Conservation (phyloP, 2,797 vertebrate genomes). For the Gymnopithys bicolor region DNA sequence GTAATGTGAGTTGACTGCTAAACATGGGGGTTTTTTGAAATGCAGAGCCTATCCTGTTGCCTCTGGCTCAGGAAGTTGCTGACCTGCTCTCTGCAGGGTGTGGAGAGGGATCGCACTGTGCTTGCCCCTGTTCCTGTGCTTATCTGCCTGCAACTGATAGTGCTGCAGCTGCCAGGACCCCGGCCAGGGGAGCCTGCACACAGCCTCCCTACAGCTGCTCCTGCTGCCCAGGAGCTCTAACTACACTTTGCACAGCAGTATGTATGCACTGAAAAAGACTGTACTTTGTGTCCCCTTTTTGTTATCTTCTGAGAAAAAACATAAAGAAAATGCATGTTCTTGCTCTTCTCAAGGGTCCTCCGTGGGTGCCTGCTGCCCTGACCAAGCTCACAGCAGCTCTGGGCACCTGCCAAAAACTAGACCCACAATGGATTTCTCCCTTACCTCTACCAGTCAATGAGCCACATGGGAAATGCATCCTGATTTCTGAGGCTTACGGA, state of each 20-base stretch:
- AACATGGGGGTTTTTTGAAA: background rate
- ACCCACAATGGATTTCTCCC: background rate
- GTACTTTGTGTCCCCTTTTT: background rate
- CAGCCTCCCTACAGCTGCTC: background rate
- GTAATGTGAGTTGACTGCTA: background rate
- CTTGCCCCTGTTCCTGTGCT: background rate
- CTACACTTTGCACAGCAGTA: background rate
- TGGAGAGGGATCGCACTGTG: background rate
- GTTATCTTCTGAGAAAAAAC: background rate
- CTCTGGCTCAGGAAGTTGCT: background rate
- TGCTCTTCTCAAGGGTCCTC: background rate
- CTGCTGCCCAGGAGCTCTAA: background rate
- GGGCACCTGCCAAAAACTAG: background rate
- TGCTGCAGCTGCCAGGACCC: background rate
- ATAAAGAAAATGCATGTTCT: background rate
- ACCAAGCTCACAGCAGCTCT: background rate
- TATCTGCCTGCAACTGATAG: background rate
- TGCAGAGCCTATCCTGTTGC: background rate
- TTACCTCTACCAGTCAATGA: background rate
- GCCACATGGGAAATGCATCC: background rate
- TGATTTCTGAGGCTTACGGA: background rate
- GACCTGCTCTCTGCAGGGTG: background rate
- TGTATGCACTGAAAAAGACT: background rate
- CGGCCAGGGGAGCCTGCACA: background rate
- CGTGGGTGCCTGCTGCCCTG: fast-evolving